phyloP scores from a whole-genome alignment of 2,888 invertebrate species.

The Drosophila falleni region DNA sequence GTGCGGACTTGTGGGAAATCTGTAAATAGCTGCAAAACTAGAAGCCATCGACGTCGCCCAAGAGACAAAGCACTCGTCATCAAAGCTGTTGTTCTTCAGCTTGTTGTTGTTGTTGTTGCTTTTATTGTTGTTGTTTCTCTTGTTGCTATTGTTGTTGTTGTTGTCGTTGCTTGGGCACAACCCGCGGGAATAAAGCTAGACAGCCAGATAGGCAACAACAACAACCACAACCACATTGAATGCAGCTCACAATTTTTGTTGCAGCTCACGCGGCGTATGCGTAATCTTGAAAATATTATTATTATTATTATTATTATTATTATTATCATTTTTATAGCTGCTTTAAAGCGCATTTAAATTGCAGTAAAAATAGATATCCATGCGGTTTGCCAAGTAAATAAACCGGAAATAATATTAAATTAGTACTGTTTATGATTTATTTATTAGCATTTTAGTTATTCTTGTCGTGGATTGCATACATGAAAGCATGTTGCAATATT shows the following conservation, averaged over 20 bases:
- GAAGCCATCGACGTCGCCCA: slow-evolving; percentile 64
- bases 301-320: slow-evolving; percentile 25
- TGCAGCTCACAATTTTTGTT: slow-evolving; percentile 32
- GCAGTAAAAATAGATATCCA: neutral
- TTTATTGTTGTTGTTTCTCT: slow-evolving; percentile 2
- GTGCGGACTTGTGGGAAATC: slow-evolving; percentile 77
- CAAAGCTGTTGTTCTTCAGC: slow-evolving; percentile 39
- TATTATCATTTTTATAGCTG: slow-evolving; percentile 10
- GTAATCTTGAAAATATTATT: slow-evolving; percentile 63
- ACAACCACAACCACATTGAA: slow-evolving; percentile 40
- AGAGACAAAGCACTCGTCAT: slow-evolving; percentile 65
- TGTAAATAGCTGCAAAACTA: slow-evolving; percentile 79
- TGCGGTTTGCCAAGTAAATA: neutral
- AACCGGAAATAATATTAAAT: neutral
- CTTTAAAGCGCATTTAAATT: slow-evolving; percentile 20
- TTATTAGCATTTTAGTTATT: neutral
- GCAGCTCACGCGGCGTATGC: slow-evolving; percentile 64
- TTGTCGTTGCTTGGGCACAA: slow-evolving; percentile 26
- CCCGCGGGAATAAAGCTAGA: slow-evolving; percentile 45
- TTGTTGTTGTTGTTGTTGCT: slow-evolving; percentile 24
- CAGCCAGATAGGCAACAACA: slow-evolving; percentile 47
- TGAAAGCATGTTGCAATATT: neutral
- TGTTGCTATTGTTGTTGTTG: slow-evolving; percentile 4
- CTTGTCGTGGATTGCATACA: neutral
- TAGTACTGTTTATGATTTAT: neutral